Conservation (phyloP, 2,113 vertebrate genomes). For the Poecile atricapillus region DNA sequence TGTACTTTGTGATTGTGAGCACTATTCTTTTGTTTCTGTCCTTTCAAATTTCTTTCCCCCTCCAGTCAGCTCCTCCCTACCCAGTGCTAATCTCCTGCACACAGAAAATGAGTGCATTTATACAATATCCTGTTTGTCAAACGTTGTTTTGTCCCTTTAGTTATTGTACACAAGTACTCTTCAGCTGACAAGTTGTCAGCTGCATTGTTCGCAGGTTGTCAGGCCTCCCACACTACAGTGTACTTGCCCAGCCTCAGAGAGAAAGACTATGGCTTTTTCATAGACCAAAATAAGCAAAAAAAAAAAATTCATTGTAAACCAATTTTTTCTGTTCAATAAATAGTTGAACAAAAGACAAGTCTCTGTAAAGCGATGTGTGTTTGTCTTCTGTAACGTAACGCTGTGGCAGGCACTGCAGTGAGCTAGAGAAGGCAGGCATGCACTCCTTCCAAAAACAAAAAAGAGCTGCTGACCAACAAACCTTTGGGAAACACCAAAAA, state of each 20-base stretch:
- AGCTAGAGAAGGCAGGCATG: neutral
- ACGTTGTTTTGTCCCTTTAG: neutral
- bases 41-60: neutral
- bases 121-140: slow-evolving; percentile 10
- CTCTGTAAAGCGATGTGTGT: neutral
- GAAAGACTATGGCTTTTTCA: neutral
- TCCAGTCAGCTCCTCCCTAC: neutral
- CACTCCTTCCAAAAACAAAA: neutral
- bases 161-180: neutral
- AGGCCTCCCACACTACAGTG: neutral
- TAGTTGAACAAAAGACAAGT: neutral
- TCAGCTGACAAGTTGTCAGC: neutral
- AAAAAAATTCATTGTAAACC: neutral
- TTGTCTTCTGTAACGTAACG: neutral
- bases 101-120: neutral
- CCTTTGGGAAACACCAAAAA: neutral
- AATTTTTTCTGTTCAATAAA: neutral
- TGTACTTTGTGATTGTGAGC: neutral
- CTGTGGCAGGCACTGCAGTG: neutral
- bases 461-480: slow-evolving; percentile 24
- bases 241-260: neutral
- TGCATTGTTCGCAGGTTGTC: neutral
- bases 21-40: neutral
- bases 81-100: neutral
- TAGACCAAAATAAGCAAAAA: neutral